Evolutionary conservation across 1,140 invertebrate species (phyloP).

Genomic region (Hycleus cichorii): DNA sequence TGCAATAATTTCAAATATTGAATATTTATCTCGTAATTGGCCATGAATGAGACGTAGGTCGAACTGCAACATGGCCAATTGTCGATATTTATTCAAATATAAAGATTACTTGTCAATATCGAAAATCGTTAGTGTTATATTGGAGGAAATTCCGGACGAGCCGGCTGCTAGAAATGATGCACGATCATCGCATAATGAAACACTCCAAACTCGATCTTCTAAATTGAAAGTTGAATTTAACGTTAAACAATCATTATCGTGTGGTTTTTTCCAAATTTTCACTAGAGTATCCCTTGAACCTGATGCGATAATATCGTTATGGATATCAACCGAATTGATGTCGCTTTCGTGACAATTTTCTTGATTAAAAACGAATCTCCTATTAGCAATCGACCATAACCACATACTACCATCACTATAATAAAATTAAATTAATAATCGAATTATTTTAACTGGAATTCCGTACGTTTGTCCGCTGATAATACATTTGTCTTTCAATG

Average conservation of each 20-base stretch:
- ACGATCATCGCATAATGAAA: conserved; percentile 17
- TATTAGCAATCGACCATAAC: conserved; percentile 9
- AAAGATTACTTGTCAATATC: conserved; percentile 28
- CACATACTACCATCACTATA: conserved; percentile 22
- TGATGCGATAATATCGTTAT: conserved; percentile 16
- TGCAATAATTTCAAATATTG: not conserved
- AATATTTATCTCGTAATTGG: not conserved
- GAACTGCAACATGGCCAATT: not conserved
- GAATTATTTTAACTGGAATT: not conserved
- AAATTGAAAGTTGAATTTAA: not conserved
- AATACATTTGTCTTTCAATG: conserved; percentile 21
- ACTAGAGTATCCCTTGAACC: conserved; percentile 21
- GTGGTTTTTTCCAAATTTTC: conserved; percentile 17
- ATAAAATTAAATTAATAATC: conserved; percentile 4
- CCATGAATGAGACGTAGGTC: too few relatives aligned
- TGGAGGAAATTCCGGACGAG: conserved; percentile 22
- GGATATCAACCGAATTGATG: conserved; percentile 21
- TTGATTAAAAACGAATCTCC: conserved; percentile 7
- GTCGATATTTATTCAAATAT: not conserved
- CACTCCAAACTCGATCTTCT: conserved; percentile 26
- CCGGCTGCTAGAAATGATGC: conserved; percentile 25
- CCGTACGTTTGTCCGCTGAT: conserved; percentile 26
- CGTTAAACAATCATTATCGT: conserved; percentile 1
- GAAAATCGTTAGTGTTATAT: conserved; percentile 23
- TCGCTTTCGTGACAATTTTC: conserved; percentile 16